These are phyloP conservation scores for Thamnaconus septentrionalis DNA, from an alignment of 2,113 vertebrate genomes.

Conservation along the genomic window DNA sequence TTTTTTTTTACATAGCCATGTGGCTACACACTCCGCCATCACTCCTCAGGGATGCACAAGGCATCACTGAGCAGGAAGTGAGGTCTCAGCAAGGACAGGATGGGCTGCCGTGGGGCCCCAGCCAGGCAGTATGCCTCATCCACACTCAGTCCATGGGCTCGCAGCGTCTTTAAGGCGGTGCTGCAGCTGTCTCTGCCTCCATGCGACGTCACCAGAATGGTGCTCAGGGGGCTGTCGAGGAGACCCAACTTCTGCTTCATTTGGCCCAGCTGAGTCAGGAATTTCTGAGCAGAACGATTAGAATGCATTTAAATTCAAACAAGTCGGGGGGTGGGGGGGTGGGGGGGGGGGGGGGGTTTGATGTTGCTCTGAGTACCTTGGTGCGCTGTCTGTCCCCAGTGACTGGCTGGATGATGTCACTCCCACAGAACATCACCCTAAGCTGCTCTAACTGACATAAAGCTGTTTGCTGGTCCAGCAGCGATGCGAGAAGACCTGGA, in stretches of 20 bases:
- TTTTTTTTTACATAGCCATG: not conserved
- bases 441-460: constrained; percentile 50
- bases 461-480: constrained; percentile 36
- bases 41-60: constrained; percentile 15
- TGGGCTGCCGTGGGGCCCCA: constrained; percentile 37
- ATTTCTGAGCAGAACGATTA: constrained; percentile 21
- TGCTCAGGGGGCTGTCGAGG: constrained; percentile 50
- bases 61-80: constrained; percentile 48
- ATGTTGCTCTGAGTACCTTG: constrained; percentile 28
- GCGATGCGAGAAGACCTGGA: constrained; percentile 52
- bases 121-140: constrained; percentile 63
- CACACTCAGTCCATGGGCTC: constrained; percentile 33
- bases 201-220: constrained; percentile 30
- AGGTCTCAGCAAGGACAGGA: constrained; percentile 42
- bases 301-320: not conserved
- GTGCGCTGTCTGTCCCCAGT: constrained; percentile 1
- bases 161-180: constrained; percentile 25
- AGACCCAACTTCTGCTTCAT: constrained; percentile 41
- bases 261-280: constrained; percentile 41
- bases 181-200: constrained; percentile 40
- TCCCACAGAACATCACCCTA: constrained; percentile 51
- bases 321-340: not conserved
- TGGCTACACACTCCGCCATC: constrained; percentile 8
- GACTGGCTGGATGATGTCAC: constrained; percentile 10
- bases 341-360: not conserved